Conservation (phyloP, 2,797 vertebrate genomes). For the Heterohyrax brucei region DNA sequence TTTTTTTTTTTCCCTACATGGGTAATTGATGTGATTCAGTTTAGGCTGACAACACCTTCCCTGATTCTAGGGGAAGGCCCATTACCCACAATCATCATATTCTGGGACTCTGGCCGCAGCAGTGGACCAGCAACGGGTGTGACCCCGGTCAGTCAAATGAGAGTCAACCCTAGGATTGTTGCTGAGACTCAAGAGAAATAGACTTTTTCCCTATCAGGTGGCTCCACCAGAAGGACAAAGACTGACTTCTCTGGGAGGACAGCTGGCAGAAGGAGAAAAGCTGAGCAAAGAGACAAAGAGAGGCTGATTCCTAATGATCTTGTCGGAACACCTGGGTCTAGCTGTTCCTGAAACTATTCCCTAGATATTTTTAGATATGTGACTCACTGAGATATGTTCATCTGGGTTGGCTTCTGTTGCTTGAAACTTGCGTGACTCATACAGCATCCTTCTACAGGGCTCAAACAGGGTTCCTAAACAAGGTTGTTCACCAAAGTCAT, state of each 20-base stretch:
- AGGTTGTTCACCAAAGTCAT: background rate
- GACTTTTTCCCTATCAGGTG: background rate
- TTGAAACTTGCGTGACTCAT: background rate
- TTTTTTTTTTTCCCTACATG: background rate
- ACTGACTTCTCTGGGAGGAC: background rate
- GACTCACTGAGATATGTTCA: background rate
- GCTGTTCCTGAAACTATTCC: background rate
- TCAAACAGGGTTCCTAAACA: background rate
- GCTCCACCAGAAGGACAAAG: background rate
- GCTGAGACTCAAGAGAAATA: background rate
- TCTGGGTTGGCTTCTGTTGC: background rate
- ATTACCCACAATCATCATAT: background rate
- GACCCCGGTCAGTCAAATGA: background rate
- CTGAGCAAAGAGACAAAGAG: background rate
- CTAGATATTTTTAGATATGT: background rate
- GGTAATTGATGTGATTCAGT: background rate
- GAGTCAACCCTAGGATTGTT: background rate
- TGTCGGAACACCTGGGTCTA: background rate
- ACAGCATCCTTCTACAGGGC: background rate
- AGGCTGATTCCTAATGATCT: background rate
- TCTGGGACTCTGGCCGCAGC: background rate
- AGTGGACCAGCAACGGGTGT: background rate
- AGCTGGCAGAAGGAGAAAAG: background rate
- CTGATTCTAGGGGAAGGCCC: background rate
- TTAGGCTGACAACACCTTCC: background rate